Base-by-base conservation (phyloP, 2,888 invertebrate genomes). In the Teinopalpus imperialis region DNA sequence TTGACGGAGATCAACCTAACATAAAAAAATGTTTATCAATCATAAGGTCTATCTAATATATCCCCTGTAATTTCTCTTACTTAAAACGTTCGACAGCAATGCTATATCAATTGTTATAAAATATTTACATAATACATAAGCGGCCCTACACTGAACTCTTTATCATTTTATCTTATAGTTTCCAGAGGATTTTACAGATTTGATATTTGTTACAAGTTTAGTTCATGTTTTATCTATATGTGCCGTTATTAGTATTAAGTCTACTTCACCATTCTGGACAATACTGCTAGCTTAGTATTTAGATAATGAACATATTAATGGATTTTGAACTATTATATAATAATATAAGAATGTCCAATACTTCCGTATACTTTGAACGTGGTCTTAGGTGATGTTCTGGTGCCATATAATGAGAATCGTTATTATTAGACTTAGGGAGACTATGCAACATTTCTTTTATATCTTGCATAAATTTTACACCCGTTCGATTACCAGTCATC, bases 391-490 rank as follows among this genome's bases (percentile, higher is more conserved):
- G 56, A 54, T 51, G 56, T 56, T 64, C 65, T 72, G 75, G 78
- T 78, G 78, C 78, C 79, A 78, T 78, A 77, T 63, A 59, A 69
- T 59, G 50, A 57, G 63, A 68, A 66, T 66, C 48, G 48, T 61
- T 57, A 61, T 66, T 68, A 61, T 63, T 63, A 66, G 81, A 80
- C 72, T 67, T 81, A 81, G 74, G 74, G 56, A 65, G 60, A 69
- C 69, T 68, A 37, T 29, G 34, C 27, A 45, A 47, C 63, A 70
- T 59, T 72, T 68, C 66, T 66, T 60, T 53, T 53, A 58, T 51
- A 36, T 53, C 43, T 49, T 49, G 27, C 27, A 24, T 40, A 37
- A 12, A 23, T 32, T 35, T 20, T 20, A 21, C 35, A 23, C 7
- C 2, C n/a, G n/a, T 29, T 26, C 8, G 39, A 27, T 34, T 35